Percentiles rank a stretch among this genome's conserved stretches.
These are phyloP conservation scores for Augiades crinisus DNA, from an alignment of 2,888 invertebrate genomes.

Conservation along the genomic window DNA sequence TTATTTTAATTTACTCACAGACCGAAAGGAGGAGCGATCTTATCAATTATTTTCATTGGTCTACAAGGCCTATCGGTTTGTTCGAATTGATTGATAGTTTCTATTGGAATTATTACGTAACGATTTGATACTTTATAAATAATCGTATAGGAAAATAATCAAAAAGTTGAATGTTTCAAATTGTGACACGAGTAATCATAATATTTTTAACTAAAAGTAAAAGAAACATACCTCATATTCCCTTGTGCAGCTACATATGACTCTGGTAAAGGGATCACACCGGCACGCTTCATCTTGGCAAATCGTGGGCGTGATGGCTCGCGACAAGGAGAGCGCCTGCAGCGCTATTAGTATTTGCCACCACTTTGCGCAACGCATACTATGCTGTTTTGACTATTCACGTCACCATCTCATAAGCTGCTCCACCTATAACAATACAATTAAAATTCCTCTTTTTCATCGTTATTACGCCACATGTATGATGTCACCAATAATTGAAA, in stretches of 20 bases:
- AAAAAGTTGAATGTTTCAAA: too few species aligned
- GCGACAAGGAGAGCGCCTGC: conserved; percentile 48
- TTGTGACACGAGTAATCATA: too few species aligned
- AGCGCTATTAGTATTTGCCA: conserved; percentile 57
- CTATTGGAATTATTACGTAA: too few species aligned
- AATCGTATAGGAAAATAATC: too few species aligned
- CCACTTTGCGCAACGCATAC: conserved; percentile 64
- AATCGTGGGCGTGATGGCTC: conserved; percentile 55
- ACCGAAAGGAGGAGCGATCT: too few species aligned
- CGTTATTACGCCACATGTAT: too few species aligned
- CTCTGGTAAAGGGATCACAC: conserved; percentile 80
- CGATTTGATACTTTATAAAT: too few species aligned
- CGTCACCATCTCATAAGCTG: conserved; percentile 65
- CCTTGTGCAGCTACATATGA: conserved; percentile 80
- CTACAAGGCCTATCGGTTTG: neutral
- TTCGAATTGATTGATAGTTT: neutral
- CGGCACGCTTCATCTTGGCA: conserved; percentile 80
- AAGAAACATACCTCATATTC: conserved; percentile 58
- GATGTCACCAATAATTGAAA: too few species aligned
- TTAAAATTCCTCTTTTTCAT: neutral
- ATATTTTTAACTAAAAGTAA: too few species aligned
- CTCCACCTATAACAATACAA: conserved; percentile 32
- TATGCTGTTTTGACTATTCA: conserved; percentile 42
- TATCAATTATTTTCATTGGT: neutral
- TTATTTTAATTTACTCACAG: too few species aligned